Base-by-base conservation (phyloP, 2,888 invertebrate genomes). In the Pterostichus niger region DNA sequence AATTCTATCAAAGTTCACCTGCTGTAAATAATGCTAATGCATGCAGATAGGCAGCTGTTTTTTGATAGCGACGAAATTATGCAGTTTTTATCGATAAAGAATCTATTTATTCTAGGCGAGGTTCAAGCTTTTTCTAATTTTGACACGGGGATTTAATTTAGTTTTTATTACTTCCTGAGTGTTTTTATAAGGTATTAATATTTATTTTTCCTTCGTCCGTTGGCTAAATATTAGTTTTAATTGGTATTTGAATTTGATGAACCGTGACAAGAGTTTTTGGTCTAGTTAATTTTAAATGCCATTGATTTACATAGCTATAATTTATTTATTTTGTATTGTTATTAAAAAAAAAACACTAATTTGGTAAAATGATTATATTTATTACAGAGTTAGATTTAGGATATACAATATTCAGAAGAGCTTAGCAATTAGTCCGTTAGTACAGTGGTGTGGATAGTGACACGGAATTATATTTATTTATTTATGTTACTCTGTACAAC, bases 1-100 rank as follows among this genome's bases (percentile, higher is more conserved):
- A 75, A 61, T 46, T 46, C 7, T 31, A 13, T 2, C 76, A 35
- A 76, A 77, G 59, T 77, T 56, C 77, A 56, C 68, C 68, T 71
- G 68, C 10, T 15, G 17, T 17, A 17, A 13, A 56, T 17, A 56
- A 11, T 49, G 49, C 13, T 49, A 13, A 49, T 13, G 13, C 49
- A 13, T 64, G 64, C n/a, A 49, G 49, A 13, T 49, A 59, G 17
- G 24, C 59, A 59, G 64, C 64, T 64, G 33, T 64, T 64, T 64
- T 24, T 15, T 17, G 24, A 59, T 56, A 56, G 17, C 17, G 13
- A 33, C 35, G 64, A 35, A 49, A 64, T 59, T 64, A 64, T 64
- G 64, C 64, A 64, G 13, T 64, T 64, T 64, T 64, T 64, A 64
- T 64, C 13, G 7, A 49, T 13, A 49, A 46, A 33, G n/a, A 61